Conservation (phyloP, 2,888 invertebrate genomes). For the Vannuccia rotundouncinata region DNA sequence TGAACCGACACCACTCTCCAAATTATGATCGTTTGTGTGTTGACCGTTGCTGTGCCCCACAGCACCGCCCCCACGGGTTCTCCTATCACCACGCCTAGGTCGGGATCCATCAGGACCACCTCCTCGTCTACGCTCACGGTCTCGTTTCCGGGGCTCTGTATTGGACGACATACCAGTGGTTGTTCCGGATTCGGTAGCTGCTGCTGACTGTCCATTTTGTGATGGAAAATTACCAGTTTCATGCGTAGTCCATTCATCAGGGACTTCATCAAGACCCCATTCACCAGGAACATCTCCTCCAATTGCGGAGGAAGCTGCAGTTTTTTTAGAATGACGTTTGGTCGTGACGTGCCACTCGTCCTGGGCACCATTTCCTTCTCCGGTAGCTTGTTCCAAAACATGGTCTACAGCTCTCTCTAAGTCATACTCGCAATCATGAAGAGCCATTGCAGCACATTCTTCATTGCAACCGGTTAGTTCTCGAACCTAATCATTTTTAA, state of each 20-base stretch:
- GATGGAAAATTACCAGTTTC: no score
- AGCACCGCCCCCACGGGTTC: not conserved
- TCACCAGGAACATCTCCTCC: not conserved
- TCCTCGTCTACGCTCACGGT: not conserved
- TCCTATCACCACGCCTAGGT: not conserved
- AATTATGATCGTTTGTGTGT: not conserved
- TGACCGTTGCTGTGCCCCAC: not conserved
- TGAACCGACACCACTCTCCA: no score
- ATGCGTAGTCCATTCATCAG: not conserved
- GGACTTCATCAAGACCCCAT: not conserved
- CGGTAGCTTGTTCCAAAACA: conserved; percentile 2
- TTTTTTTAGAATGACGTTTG: conserved; percentile 12
- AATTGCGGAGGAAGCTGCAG: conserved; percentile 21
- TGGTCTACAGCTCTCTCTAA: not conserved
- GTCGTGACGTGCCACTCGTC: not conserved
- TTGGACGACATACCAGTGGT: not conserved
- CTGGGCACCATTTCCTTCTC: not conserved
- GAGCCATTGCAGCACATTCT: conserved; percentile 1
- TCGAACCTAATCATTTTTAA: no score
- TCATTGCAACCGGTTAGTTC: conserved; percentile 33
- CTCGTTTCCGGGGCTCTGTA: not conserved
- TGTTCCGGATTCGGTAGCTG: not conserved
- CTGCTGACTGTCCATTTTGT: not conserved
- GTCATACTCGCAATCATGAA: conserved; percentile 32
- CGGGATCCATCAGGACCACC: not conserved